Evolutionary conservation across 2,113 vertebrate genomes (phyloP), one percentile per base, ranked within the genome.

Genomic region (Myotis yumanensis): DNA sequence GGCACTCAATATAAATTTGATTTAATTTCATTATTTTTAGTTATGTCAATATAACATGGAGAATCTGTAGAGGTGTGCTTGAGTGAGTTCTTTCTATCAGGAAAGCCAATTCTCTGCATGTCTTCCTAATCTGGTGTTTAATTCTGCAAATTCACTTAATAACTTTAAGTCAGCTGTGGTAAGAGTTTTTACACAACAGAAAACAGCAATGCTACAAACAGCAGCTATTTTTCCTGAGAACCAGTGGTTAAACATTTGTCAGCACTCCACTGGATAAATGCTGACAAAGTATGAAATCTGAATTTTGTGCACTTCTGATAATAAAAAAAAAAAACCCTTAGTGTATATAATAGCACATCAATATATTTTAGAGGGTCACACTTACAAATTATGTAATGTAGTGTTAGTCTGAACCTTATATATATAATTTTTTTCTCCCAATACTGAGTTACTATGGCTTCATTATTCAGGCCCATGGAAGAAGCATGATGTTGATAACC

Each of bases 241-340:
- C 16, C 77, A 89, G 37, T 59, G 23, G 10, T 90, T 86, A 90
- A 71, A 62, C 46, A 69, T 75, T 93, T 83, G 62, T 35, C 84
- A 82, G 16, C 16, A 66, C 10, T 51, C 5, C 28, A 52, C 6
- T 28, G n/a, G 12, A 89, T 75, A 16, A 28, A 89, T 12, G 25
- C 2, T 91, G n/a, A 20, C 4, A 83, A 80, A 82, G 14, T 81
- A 35, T 57, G 35, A 48, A 66, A 76, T 85, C 46, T 82, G 11
- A 90, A 92, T 84, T 71, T 69, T 94, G 85, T 72, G 15, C 4
- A 79, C 14, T 59, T 92, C 46, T 81, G 40, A 23, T 59, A 59
- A 59, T 59, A 91, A 95, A 95, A 75, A 59, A 95, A 75, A 59
- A 95, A 37, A 94, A 84, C 37, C 17, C 16, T 57, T 75, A 73